Evolutionary conservation across 2,113 vertebrate species (phyloP), one percentile per base, ranked within the genome.

Genomic region (Nanorana parkeri): DNA sequence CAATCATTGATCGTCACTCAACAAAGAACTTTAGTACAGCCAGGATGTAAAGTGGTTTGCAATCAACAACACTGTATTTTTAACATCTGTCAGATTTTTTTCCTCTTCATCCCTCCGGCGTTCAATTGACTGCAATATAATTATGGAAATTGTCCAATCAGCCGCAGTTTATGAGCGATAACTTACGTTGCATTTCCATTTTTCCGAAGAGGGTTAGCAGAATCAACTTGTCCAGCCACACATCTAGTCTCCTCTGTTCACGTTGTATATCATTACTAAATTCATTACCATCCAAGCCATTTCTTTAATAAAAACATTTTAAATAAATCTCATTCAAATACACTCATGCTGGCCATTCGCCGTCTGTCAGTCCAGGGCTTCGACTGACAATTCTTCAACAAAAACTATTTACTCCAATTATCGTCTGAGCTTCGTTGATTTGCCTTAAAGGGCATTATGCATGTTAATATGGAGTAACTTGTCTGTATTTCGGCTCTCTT

Each of bases 71-170:
- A 68, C 26, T n/a, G 26, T 68, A 68, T 78, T 78, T 78, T 32
- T 78, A 56, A 68, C 77, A 68, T 78, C 64, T 78, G 77, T 78
- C 19, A 54, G 64, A 16, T 56, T 21, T 67, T 51, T 63, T 76
- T 51, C 63, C 61, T 47, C 51, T 5, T 68, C 28, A 36, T 78
- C 77, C 51, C 64, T 55, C 63, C 17, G 23, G 60, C 61, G 29
- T 77, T 65, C 75, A 65, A 23, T 51, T 52, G 60, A 77, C 61
- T 78, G 77, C 61, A 78, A 56, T 68, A 68, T 56, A 68, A 78
- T 68, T 78, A 75, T 75, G 72, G 55, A 75, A 75, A 75, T 75
- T 75, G 72, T 75, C 28, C 69, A 75, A 75, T 58, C 71, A 74
- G 19, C 55, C 55, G 55, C 56, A 74, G 26, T 74, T 75, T 75